Percentiles rank a stretch among this genome's conserved stretches.
phyloP scores from a whole-genome alignment of 2,797 vertebrate species.

The Malacoraja senta region DNA sequence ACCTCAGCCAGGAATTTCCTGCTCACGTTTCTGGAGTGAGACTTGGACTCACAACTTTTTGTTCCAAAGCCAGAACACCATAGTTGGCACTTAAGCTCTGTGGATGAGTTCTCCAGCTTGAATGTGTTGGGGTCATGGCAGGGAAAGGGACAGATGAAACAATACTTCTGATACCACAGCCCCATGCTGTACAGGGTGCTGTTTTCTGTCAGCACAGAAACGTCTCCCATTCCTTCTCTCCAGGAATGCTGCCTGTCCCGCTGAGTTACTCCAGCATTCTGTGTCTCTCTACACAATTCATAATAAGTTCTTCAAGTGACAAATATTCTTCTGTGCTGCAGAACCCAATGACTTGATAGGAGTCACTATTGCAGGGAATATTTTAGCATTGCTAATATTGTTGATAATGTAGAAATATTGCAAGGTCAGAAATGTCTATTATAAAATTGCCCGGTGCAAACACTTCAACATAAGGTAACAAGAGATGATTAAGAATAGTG shows the following conservation, averaged over 20 bases:
- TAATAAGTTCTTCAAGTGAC: neutral
- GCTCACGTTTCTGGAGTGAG: neutral
- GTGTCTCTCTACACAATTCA: neutral
- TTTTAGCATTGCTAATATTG: neutral
- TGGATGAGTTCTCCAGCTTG: neutral
- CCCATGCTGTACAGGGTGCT: neutral
- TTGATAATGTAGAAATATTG: neutral
- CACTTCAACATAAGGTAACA: neutral
- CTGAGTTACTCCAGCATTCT: too few relatives aligned
- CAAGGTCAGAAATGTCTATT: neutral
- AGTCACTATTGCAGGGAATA: neutral
- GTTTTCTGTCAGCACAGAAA: neutral
- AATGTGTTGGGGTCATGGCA: neutral
- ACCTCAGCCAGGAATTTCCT: too few relatives aligned
- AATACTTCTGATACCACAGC: neutral
- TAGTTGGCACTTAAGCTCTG: neutral
- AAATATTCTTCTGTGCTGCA: neutral
- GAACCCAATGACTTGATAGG: neutral
- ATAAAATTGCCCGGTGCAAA: neutral
- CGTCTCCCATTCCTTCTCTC: too few relatives aligned
- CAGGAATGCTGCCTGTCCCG: too few relatives aligned
- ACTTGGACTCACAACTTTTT: neutral
- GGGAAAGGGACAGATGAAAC: neutral
- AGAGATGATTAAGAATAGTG: neutral
- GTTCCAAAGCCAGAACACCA: too few relatives aligned